Evolutionary conservation across 1,140 invertebrate genomes (phyloP).

Genomic region (Drosophila mauritiana): DNA sequence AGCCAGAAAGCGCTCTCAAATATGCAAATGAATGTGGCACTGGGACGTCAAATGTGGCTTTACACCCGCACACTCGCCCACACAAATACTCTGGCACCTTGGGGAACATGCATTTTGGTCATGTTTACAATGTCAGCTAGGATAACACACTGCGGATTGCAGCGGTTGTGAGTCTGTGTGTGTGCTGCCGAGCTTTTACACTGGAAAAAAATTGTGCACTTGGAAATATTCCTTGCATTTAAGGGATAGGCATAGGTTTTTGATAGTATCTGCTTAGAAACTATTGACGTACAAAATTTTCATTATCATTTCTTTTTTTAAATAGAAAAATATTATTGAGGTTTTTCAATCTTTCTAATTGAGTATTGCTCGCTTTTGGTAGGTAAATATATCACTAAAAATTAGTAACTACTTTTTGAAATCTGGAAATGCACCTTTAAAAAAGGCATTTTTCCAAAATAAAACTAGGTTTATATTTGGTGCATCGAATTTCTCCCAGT

Average conservation of each 20-base stretch:
- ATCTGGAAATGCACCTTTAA: background rate
- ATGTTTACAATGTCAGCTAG: slow-evolving; percentile 81
- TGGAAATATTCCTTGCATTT: no score
- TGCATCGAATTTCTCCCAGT: slow-evolving; percentile 2
- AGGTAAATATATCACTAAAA: no score
- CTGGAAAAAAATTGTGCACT: background rate
- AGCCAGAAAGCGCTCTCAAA: slow-evolving; percentile 62
- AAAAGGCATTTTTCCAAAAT: no score
- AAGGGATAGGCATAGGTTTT: no score
- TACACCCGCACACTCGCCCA: slow-evolving; percentile 47
- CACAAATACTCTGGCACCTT: slow-evolving; percentile 48
- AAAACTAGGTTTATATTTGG: background rate
- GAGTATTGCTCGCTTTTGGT: no score
- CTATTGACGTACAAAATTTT: no score
- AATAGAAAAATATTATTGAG: no score
- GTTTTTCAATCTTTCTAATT: no score
- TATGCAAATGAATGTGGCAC: slow-evolving; percentile 78
- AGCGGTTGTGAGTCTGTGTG: slow-evolving; percentile 35
- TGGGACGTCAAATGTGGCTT: slow-evolving; percentile 73
- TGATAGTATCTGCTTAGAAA: no score
- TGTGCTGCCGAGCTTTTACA: slow-evolving; percentile 27
- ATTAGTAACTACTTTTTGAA: no score
- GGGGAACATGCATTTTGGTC: slow-evolving; percentile 78
- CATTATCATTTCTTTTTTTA: no score
- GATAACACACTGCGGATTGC: slow-evolving; percentile 66